Conservation (phyloP, 23 tunicate species). For the Clavelina lepadiformis region DNA sequence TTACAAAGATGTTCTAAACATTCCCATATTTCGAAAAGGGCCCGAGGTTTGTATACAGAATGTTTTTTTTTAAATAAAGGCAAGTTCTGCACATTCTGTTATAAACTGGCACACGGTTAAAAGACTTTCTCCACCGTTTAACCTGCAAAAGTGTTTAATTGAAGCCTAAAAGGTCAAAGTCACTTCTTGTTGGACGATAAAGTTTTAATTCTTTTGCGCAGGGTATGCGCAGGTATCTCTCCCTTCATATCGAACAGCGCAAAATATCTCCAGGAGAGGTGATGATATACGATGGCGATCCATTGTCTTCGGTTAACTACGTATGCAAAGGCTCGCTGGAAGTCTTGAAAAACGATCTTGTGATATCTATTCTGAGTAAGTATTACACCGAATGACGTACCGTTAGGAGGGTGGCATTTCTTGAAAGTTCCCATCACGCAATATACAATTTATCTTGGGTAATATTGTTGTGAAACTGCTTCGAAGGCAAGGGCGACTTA, state of each 20-base stretch:
- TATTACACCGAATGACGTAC: neutral
- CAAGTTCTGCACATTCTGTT: too few species aligned
- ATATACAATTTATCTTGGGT: neutral
- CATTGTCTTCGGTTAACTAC: constrained; percentile 20
- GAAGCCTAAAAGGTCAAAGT: too few species aligned
- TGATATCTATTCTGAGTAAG: constrained; percentile 36
- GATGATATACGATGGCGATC: constrained; percentile 44
- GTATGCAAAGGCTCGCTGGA: constrained; percentile 65
- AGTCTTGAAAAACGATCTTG: constrained; percentile 17
- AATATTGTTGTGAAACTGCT: too few species aligned
- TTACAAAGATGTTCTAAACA: constrained; percentile 40
- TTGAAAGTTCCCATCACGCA: neutral
- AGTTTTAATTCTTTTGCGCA: too few species aligned
- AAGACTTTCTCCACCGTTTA: too few species aligned
- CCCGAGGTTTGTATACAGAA: constrained; percentile 18
- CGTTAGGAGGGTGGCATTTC: neutral
- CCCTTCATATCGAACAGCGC: constrained; percentile 26
- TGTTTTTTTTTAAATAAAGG: too few species aligned
- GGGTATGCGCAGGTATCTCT: constrained; percentile 40
- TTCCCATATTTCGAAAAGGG: constrained; percentile 36
- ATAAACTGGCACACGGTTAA: too few species aligned
- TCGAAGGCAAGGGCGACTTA: constrained; percentile 53
- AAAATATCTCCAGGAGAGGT: constrained; percentile 20
- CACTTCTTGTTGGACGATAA: too few species aligned
- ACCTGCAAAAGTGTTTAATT: too few species aligned